phyloP scores from a whole-genome alignment of 2,113 vertebrate genomes.

The mouse (Mus musculus) region GRCm39 chr7:90134501-90135000 shows the following conservation, averaged over 20 bases:
- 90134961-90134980: not conserved
- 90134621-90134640: not conserved
- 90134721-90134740: not conserved
- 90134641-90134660: conserved; percentile 54
- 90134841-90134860: no score
- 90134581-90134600: conserved; percentile 45
- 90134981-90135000: not conserved
- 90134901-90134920: no score
- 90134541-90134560: not conserved
- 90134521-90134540: not conserved
- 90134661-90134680: not conserved
- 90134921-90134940: no score
- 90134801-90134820: no score
- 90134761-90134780: not conserved
- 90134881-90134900: no score
- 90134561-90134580: not conserved
- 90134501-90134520: no score
- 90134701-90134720: not conserved
- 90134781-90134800: no score
- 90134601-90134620: conserved; percentile 26
- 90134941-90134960: no score
- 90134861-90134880: no score
- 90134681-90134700: conserved; percentile 8
- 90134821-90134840: no score
- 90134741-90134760: not conserved